Evolutionary conservation across 30 jellyfish, hydroid and myxozoan species (phyloP), one percentile per base, ranked within the genome.

Genomic region (Hydra vulgaris): DNA sequence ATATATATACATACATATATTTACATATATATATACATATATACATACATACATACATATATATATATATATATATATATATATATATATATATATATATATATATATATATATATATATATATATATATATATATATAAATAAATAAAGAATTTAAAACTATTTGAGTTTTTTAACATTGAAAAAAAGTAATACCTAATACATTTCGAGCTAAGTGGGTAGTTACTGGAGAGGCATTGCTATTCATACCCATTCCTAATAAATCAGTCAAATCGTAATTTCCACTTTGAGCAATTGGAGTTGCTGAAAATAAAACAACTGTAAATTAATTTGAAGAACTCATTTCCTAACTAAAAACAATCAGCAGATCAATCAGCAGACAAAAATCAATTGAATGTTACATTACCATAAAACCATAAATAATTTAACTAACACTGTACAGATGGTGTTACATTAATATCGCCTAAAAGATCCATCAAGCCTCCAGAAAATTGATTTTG

Each of bases 391-490:
- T n/a, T n/a, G n/a, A n/a, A n/a, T n/a, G n/a, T 25, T 7, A 1
- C 8, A 15, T 27, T 68, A 15, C 15, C 12, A 15, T 19, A 69
- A 69, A 69, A 69, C 4, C 8, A 1, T 25, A 3, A 4, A 74
- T 1, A 74, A 74, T 40, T 5, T 5, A 40, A 40, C 61, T 40
- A 40, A 40, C 61, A 12, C 61, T 40, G 61, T 12, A 55, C 83
- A 18, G 94, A 72, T 0, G 95, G 81, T 22, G 95, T 95, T 88
- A 88, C 85, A 67, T 94, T 96, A 72, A 94, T 78, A 26, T 82
- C 99, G 0, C 99, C 99, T 4, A 94, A 86, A 17, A 94, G 79
- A 78, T 94, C 99, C 90, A 92, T 70, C 40, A 92, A 86, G 20
- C 98, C 98, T 17, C 72, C 83, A 16, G 81, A 67, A 15, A 70